phyloP scores from a whole-genome alignment of 2,797 vertebrate species.

The Phoebastria nigripes region DNA sequence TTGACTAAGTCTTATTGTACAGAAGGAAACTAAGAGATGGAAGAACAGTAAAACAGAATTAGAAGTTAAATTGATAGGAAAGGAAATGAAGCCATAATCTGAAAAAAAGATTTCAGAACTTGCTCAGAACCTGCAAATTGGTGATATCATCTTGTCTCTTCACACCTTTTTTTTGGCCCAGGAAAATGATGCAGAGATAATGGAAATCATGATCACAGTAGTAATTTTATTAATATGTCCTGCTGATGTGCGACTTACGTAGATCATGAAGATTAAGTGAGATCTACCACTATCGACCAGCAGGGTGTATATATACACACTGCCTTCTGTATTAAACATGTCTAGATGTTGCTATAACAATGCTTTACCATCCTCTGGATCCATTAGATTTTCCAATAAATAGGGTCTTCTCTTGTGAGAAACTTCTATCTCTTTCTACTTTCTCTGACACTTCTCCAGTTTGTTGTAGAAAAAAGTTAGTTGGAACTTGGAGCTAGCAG shows the following conservation, averaged over 20 bases:
- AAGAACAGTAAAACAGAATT: background rate
- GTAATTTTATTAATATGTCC: background rate
- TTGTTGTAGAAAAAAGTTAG: background rate
- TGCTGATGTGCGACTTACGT: rapidly evolving
- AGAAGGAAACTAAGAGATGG: background rate
- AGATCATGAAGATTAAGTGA: background rate
- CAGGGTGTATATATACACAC: background rate
- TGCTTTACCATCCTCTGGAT: background rate
- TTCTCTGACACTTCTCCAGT: background rate
- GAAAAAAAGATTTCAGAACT: background rate
- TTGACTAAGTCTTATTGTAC: background rate
- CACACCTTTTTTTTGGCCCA: background rate
- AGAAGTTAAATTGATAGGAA: background rate
- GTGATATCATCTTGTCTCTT: background rate
- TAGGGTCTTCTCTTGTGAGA: background rate
- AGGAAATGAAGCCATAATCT: background rate
- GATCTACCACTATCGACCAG: background rate
- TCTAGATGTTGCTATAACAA: background rate
- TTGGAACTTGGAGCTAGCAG: too few relatives aligned
- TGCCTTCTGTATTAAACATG: background rate
- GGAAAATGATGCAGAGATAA: background rate
- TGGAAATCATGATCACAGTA: background rate
- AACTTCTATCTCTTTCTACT: background rate
- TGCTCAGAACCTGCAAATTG: background rate
- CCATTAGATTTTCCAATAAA: background rate